Conservation (phyloP, 2,797 vertebrate genomes). For the Neomorphus geoffroyi region DNA sequence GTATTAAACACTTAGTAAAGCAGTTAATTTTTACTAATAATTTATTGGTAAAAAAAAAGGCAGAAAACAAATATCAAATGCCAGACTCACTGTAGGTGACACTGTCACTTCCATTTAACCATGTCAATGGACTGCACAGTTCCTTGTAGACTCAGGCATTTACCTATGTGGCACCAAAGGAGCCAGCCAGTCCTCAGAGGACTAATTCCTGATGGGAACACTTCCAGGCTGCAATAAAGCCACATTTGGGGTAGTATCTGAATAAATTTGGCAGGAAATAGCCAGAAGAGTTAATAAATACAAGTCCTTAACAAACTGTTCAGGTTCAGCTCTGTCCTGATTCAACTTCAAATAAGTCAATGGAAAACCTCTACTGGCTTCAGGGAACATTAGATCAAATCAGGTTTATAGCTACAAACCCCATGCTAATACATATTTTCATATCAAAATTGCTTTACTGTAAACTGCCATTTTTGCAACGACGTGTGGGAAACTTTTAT, state of each 20-base stretch:
- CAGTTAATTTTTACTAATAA: neutral
- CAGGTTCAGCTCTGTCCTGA: neutral
- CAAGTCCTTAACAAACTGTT: neutral
- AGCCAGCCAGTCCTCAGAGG: neutral
- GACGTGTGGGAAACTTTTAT: neutral
- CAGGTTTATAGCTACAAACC: neutral
- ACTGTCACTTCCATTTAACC: neutral
- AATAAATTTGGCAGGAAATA: neutral
- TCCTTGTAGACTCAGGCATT: neutral
- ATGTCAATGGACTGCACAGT: neutral
- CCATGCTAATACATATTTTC: neutral
- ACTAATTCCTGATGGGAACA: neutral
- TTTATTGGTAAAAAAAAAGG: neutral
- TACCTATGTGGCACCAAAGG: neutral
- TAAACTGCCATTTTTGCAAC: neutral
- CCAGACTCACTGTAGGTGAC: neutral
- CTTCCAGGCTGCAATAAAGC: neutral
- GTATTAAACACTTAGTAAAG: neutral
- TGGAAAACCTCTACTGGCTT: neutral
- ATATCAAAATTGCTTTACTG: neutral
- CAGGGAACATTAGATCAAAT: neutral
- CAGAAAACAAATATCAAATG: neutral
- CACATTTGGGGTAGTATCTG: neutral
- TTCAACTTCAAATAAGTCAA: neutral
- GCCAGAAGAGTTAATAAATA: neutral